Conservation (phyloP, 2,797 vertebrate genomes). For the Hypotaenidia okinawae region DNA sequence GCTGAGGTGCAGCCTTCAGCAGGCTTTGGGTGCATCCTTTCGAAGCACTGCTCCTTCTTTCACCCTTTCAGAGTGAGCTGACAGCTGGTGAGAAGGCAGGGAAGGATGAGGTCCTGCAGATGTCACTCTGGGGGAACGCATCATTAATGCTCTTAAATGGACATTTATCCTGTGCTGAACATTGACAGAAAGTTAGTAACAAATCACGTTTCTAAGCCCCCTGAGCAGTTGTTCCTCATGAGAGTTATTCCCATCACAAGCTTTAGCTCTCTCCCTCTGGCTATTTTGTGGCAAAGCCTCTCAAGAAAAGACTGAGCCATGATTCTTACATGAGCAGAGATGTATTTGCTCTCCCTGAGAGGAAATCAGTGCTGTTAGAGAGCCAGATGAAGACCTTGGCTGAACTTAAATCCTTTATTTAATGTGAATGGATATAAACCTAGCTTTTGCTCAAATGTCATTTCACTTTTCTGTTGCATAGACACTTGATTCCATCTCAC, state of each 20-base stretch:
- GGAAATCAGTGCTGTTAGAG: neutral
- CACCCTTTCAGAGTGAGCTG: neutral
- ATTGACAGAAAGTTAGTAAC: slow-evolving; percentile 1
- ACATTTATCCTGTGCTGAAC: neutral
- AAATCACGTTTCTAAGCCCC: slow-evolving; percentile 4
- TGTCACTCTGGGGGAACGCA: neutral
- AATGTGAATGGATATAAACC: neutral
- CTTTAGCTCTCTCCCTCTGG: neutral
- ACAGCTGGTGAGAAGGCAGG: neutral
- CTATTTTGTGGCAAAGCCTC: neutral
- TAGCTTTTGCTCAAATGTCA: neutral
- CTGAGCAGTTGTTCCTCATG: neutral
- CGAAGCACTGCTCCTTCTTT: neutral
- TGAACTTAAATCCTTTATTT: neutral
- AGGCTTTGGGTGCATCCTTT: neutral
- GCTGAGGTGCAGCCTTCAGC: slow-evolving; percentile 23
- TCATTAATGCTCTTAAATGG: neutral
- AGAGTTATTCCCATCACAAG: neutral
- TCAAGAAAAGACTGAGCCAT: neutral
- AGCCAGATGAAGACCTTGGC: neutral
- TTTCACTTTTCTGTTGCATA: neutral
- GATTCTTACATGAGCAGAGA: neutral
- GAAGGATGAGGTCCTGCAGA: neutral
- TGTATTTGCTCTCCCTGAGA: neutral
- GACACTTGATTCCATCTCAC: neutral